Evolutionary conservation across 2,888 invertebrate genomes (phyloP).

Genomic region (Ennomos erosarius): DNA sequence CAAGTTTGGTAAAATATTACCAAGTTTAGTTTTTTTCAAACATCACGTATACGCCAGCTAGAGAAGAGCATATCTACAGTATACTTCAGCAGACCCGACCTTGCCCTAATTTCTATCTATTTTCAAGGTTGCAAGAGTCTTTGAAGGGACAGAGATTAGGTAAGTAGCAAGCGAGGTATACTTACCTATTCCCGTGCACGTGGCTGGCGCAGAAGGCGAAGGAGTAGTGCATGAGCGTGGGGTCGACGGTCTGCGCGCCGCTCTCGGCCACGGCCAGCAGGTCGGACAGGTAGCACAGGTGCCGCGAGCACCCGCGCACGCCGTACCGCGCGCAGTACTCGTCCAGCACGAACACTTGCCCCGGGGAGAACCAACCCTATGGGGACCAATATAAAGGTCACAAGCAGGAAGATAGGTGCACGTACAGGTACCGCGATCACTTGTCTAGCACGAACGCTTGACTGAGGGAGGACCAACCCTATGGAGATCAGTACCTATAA

Average conservation of each 20-base stretch:
- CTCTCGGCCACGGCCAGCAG: constrained; percentile 97
- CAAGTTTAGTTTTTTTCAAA: too few species aligned
- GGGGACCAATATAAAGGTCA: too few species aligned
- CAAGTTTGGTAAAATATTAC: too few species aligned
- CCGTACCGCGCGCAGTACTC: constrained; percentile 99
- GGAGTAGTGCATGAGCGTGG: constrained; percentile 99
- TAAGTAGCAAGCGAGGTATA: constrained; percentile 25
- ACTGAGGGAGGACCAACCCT: too few species aligned
- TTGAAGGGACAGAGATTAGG: not conserved
- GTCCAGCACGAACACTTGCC: constrained; percentile 99
- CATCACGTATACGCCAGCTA: too few species aligned
- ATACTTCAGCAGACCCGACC: too few species aligned
- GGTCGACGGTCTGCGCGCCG: constrained; percentile 96
- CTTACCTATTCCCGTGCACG: constrained; percentile 99
- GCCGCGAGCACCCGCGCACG: constrained; percentile 98
- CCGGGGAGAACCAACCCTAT: constrained; percentile 99
- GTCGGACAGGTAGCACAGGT: constrained; percentile 98
- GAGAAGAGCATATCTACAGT: too few species aligned
- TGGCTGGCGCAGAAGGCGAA: constrained; percentile 99
- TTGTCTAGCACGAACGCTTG: constrained; percentile 99
- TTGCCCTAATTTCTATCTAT: too few species aligned
- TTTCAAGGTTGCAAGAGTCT: not conserved
- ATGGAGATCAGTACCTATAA: too few species aligned
- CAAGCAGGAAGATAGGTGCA: too few species aligned
- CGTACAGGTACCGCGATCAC: constrained; percentile 98